phyloP scores from a whole-genome alignment of 2,113 vertebrate genomes.

The Rhabdomys dilectus region DNA sequence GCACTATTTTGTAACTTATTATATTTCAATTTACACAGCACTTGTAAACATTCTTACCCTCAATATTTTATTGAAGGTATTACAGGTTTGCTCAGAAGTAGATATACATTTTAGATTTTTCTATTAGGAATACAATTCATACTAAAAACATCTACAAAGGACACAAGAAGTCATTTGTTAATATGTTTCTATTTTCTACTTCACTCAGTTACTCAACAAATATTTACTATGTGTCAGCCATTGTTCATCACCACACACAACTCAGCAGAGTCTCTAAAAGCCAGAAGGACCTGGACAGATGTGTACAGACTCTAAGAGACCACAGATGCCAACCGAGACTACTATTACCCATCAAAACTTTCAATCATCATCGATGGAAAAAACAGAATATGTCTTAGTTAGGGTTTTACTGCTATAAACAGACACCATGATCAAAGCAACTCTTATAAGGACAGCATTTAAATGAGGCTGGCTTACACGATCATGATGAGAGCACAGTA shows the following conservation, averaged over 20 bases:
- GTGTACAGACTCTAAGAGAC: too few species aligned
- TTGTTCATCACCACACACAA: not conserved
- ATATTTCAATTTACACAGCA: not conserved
- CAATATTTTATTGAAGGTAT: not conserved
- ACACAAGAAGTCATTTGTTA: not conserved
- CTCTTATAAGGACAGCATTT: too few species aligned
- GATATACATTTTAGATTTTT: not conserved
- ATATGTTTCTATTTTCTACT: conserved; percentile 8
- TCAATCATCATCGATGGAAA: too few species aligned
- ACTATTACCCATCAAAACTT: too few species aligned
- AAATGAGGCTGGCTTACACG: too few species aligned
- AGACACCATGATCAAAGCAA: too few species aligned
- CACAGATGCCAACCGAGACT: too few species aligned
- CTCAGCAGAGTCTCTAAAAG: too few species aligned
- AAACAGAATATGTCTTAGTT: too few species aligned
- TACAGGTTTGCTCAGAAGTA: not conserved
- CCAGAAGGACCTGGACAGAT: too few species aligned
- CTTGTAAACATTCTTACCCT: conserved; percentile 11
- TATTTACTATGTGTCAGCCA: not conserved
- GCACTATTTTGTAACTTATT: not conserved
- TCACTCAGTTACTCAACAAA: conserved; percentile 27
- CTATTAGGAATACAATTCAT: not conserved
- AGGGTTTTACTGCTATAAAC: too few species aligned
- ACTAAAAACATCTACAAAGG: conserved; percentile 5
- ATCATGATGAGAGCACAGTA: too few species aligned